Conservation (phyloP, 2,113 vertebrate species). For the Megaceryle torquata region DNA sequence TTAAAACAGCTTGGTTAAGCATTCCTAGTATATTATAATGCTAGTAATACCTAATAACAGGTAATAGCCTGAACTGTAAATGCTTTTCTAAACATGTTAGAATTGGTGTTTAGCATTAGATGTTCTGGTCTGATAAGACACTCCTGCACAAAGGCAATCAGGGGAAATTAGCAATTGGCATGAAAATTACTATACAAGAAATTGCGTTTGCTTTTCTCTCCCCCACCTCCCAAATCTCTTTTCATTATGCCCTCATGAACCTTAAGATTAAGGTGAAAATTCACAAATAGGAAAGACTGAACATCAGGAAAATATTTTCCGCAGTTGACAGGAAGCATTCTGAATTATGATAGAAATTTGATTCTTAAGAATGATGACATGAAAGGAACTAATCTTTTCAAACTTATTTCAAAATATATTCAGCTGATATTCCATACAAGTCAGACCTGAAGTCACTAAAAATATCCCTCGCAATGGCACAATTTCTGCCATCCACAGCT, state of each 20-base stretch:
- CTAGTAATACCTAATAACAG: neutral
- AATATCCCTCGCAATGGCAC: neutral
- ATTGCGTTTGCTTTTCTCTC: neutral
- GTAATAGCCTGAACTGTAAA: neutral
- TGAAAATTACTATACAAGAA: conserved; percentile 25
- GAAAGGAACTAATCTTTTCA: neutral
- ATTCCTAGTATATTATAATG: neutral
- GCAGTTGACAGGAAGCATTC: neutral
- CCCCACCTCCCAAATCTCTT: neutral
- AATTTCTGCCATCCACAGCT: neutral
- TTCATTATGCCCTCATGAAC: neutral
- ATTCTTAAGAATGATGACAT: neutral
- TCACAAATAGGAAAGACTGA: neutral
- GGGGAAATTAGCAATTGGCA: neutral
- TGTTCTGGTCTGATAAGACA: neutral
- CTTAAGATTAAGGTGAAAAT: neutral
- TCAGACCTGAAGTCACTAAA: neutral
- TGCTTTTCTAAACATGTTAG: neutral
- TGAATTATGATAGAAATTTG: neutral
- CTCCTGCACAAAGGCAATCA: neutral
- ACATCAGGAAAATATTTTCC: neutral
- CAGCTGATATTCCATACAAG: neutral
- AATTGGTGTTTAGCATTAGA: neutral
- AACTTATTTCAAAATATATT: neutral
- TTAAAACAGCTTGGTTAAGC: neutral